Conservation (phyloP, 1,140 invertebrate species). For the Ladona fulva region DNA sequence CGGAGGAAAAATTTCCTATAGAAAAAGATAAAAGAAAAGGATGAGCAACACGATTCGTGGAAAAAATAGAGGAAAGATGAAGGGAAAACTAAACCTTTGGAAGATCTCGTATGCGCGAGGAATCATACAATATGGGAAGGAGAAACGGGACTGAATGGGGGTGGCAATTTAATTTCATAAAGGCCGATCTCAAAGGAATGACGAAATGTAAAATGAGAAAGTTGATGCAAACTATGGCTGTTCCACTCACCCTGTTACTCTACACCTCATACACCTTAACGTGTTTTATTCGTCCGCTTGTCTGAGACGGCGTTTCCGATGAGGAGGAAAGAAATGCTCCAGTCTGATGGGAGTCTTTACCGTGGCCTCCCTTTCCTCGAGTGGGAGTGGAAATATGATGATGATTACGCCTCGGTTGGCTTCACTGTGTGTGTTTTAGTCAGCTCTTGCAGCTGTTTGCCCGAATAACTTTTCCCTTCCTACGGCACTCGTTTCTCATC, state of each 20-base stretch:
- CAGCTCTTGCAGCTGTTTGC: slow-evolving; percentile 6
- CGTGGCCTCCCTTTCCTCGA: neutral
- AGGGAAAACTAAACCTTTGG: neutral
- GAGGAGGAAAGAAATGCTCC: neutral
- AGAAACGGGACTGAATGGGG: neutral
- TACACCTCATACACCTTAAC: neutral
- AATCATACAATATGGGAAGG: neutral
- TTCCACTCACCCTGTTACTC: neutral
- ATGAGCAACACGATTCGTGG: too few relatives aligned
- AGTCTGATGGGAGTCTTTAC: neutral
- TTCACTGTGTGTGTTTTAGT: slow-evolving; percentile 5
- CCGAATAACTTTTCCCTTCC: slow-evolving; percentile 5
- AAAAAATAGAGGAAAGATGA: neutral
- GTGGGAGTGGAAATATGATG: neutral
- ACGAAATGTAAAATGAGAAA: neutral
- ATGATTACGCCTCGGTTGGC: neutral
- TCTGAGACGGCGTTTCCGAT: neutral
- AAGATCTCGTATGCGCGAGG: neutral
- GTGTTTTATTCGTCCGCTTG: neutral
- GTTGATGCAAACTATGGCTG: neutral
- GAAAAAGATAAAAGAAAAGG: too few relatives aligned
- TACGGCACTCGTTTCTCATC: neutral
- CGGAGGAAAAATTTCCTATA: too few relatives aligned
- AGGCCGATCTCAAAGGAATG: neutral
- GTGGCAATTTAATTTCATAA: slow-evolving; percentile 1